phyloP scores from a whole-genome alignment of 2,113 vertebrate species.

The Pygoscelis adeliae region DNA sequence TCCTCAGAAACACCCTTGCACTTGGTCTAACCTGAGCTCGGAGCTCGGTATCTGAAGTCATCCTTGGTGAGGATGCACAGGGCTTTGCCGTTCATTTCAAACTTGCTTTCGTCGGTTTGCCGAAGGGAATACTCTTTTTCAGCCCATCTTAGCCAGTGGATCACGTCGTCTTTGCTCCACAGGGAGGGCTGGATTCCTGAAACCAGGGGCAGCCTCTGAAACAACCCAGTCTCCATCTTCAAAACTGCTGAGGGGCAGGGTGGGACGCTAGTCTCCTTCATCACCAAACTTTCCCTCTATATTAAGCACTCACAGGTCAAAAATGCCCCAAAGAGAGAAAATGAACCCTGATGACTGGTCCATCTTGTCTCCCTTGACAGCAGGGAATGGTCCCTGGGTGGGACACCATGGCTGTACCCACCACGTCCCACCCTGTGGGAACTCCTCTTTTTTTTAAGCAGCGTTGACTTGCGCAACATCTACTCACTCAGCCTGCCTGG shows the following conservation, averaged over 20 bases:
- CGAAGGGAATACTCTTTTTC: conserved; percentile 86
- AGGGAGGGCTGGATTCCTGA: conserved; percentile 90
- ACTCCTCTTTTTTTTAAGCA: neutral
- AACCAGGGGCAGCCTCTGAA: conserved; percentile 14
- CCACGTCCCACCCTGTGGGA: neutral
- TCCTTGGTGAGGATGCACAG: conserved; percentile 93
- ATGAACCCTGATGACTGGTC: neutral
- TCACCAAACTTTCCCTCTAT: neutral
- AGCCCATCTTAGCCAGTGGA: conserved; percentile 91
- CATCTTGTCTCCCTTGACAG: neutral
- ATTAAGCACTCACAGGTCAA: neutral
- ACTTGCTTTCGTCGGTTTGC: conserved; percentile 67
- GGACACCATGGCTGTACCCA: neutral
- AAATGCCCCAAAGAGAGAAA: neutral
- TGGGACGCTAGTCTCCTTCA: neutral
- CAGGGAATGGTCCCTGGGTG: neutral
- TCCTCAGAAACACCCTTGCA: neutral
- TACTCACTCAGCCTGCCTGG: conserved; percentile 86
- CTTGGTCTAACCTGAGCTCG: conserved; percentile 82
- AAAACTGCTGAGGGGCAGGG: neutral
- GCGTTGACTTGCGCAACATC: neutral
- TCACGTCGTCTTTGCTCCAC: conserved; percentile 91
- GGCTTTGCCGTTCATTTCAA: conserved; percentile 91
- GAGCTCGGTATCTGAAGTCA: conserved; percentile 89
- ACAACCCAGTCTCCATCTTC: neutral